phyloP scores from a whole-genome alignment of 2,888 invertebrate species.

The Schizotus pectinicornis region DNA sequence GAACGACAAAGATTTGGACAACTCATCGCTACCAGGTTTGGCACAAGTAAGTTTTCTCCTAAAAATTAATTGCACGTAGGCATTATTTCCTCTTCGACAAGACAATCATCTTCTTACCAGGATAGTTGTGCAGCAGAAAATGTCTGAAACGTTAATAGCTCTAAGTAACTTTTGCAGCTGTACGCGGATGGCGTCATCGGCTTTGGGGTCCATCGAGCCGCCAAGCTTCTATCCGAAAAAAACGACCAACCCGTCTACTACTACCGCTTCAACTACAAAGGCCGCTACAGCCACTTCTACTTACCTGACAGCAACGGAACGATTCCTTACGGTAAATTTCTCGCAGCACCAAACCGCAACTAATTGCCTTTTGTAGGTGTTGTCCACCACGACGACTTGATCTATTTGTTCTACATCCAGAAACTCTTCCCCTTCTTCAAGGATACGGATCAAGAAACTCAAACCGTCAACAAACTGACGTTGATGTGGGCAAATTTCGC shows the following conservation, averaged over 20 bases:
- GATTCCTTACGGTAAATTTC: slow-evolving; percentile 41
- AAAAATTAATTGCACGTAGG: background rate
- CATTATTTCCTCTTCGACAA: no score
- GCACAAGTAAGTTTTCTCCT: slow-evolving; percentile 52
- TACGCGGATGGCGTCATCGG: slow-evolving; percentile 67
- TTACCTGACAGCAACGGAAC: slow-evolving; percentile 61
- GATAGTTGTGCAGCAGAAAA: no score
- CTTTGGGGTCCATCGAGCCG: slow-evolving; percentile 66
- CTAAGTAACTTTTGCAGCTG: slow-evolving; percentile 58
- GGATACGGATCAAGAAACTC: slow-evolving; percentile 53
- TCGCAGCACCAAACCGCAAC: background rate
- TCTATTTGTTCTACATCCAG: slow-evolving; percentile 59
- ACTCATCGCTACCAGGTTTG: slow-evolving; percentile 53
- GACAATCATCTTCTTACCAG: no score
- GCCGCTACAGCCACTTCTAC: slow-evolving; percentile 65
- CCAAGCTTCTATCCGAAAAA: slow-evolving; percentile 64
- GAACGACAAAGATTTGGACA: slow-evolving; percentile 55
- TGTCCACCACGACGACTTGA: slow-evolving; percentile 62
- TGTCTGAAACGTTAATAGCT: no score
- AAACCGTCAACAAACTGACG: slow-evolving; percentile 57
- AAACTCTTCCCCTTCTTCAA: slow-evolving; percentile 53
- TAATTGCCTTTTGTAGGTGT: slow-evolving; percentile 49
- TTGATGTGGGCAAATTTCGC: slow-evolving; percentile 60
- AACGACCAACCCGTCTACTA: slow-evolving; percentile 66
- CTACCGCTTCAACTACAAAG: slow-evolving; percentile 67